Percentiles rank a stretch among this genome's conserved stretches.
Conservation (phyloP, 30 jellyfish, hydroid and myxozoan species). For the Hydra vulgaris region DNA sequence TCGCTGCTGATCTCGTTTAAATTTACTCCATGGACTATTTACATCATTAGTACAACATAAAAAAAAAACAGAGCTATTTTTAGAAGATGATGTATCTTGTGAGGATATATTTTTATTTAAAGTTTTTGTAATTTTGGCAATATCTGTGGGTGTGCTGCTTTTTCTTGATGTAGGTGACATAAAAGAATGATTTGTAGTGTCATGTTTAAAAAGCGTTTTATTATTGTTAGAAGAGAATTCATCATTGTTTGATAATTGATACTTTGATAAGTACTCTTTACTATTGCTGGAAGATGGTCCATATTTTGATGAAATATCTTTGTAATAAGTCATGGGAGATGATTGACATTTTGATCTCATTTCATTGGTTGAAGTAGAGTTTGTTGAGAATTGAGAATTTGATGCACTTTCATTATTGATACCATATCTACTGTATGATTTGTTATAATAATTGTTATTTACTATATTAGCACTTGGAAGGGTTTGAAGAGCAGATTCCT, state of each 20-base stretch:
- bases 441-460: slow-evolving; percentile 3
- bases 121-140: not conserved
- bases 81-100: slow-evolving; percentile 9
- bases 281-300: not conserved
- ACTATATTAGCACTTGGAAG: not conserved
- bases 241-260: too few relatives aligned
- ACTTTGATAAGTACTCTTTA: too few relatives aligned
- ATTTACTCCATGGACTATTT: slow-evolving; percentile 62
- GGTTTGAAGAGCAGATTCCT: not conserved
- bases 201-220: too few relatives aligned
- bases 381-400: not conserved
- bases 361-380: too few relatives aligned
- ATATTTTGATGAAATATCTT: not conserved
- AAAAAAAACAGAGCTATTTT: not conserved
- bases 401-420: not conserved
- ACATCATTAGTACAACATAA: slow-evolving; percentile 4
- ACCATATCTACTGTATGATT: slow-evolving; percentile 26
- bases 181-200: too few relatives aligned
- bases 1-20: slow-evolving; percentile 59
- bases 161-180: not conserved
- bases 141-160: not conserved
- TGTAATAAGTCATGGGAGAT: too few relatives aligned
- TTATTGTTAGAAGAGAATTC: too few relatives aligned
- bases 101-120: slow-evolving; percentile 7
- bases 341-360: too few relatives aligned